Base-by-base conservation (phyloP, 2,888 invertebrate genomes). In the Prosopocoilus inquinatus region DNA sequence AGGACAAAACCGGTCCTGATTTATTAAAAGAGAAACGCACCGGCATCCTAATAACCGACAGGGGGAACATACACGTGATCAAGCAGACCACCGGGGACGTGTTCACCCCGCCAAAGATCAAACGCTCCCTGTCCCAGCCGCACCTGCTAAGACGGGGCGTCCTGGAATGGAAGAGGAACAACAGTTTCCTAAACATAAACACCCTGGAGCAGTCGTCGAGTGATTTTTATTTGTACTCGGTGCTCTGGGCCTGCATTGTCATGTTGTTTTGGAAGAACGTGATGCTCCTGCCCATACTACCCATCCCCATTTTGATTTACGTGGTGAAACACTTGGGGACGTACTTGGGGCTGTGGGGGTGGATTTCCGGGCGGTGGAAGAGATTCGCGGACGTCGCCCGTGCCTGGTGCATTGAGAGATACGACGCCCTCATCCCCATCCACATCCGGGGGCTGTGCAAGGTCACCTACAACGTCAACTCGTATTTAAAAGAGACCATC, bases 211-310 rank as follows among this genome's bases (percentile, higher is more conserved):
- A 75, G 55, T 82, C 50, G 13, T 44, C 15, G 15, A 51, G 88
- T 60, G 85, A 85, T 11, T 79, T 84, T 38, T 92, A 90, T 69
- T 86, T 92, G 67, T 91, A 89, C 68, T 82, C 86, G 3, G 77
- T 94, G 9, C 81, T 94, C 63, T 94, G 92, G 80, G 89, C 89
- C 2, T 93, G 94, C 66, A 78, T 88, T 5, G 84, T 89, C 50
- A 92, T 94, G 79, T 81, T 94, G 32, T 81, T 95, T 11, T 95
- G 94, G 88, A 90, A 90, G 67, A 88, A 94, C 69, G 83, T 90
- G 49, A 92, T 94, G 90, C 78, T 93, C 55, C 76, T 92, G 61
- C 86, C 89, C 5, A 81, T 94, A 16, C 80, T 92, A 49, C 82
- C 90, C 1, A 81, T 95, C 63, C 93, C 94, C 5, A 79, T 94